Conservation (phyloP, 2,888 invertebrate species). For the Ernsta delagoae region DNA sequence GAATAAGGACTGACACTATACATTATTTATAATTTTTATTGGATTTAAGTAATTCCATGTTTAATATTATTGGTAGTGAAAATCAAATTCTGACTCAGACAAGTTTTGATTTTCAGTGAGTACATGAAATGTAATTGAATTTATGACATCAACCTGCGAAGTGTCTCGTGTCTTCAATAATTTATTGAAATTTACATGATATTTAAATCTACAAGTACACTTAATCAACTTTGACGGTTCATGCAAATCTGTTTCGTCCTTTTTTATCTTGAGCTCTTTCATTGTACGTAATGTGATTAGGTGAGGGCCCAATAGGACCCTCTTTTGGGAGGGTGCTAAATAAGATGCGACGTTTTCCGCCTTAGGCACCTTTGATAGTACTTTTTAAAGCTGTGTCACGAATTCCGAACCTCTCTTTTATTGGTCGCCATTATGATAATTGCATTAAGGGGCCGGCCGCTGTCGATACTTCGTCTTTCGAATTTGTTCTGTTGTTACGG, state of each 20-base stretch:
- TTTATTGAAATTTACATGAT: slow-evolving; percentile 45
- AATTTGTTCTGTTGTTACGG: slow-evolving; percentile 82
- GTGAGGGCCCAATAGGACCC: slow-evolving; percentile 66
- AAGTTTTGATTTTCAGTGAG: too few relatives aligned
- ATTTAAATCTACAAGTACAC: slow-evolving; percentile 55
- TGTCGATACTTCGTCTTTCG: slow-evolving; percentile 80
- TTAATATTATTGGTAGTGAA: background rate
- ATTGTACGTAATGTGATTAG: slow-evolving; percentile 81
- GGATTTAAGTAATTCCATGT: background rate
- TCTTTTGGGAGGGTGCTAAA: slow-evolving; percentile 75
- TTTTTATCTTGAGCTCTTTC: slow-evolving; percentile 77
- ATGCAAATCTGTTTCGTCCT: slow-evolving; percentile 80
- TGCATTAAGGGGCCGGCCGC: slow-evolving; percentile 78
- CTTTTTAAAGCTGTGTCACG: slow-evolving; percentile 82
- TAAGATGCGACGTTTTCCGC: slow-evolving; percentile 83
- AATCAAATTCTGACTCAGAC: background rate
- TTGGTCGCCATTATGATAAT: slow-evolving; percentile 84
- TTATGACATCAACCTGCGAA: slow-evolving; percentile 33
- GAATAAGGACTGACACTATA: too few relatives aligned
- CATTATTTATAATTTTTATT: too few relatives aligned
- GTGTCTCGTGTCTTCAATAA: slow-evolving; percentile 50
- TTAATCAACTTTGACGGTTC: slow-evolving; percentile 77
- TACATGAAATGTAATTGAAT: slow-evolving; percentile 2
- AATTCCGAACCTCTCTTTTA: slow-evolving; percentile 81
- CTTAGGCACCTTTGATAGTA: slow-evolving; percentile 81